A percentile compares a stretch with the other conserved stretches of the same genome.
These are phyloP conservation scores for Darevskia nairensis DNA, from an alignment of 2,797 vertebrate species.

Conservation along the genomic window DNA sequence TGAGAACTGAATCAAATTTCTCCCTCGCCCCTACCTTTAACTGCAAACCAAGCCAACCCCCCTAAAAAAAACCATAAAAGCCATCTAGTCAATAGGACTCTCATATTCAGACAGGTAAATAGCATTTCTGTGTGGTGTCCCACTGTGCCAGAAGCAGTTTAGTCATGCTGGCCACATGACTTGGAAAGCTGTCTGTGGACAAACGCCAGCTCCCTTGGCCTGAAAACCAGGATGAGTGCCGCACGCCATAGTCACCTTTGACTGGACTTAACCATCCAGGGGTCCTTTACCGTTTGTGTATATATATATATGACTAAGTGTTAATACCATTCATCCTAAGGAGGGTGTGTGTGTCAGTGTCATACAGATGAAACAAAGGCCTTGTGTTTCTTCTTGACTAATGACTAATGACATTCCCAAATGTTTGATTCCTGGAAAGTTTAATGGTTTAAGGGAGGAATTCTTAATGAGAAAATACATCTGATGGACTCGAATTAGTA, in stretches of 20 bases:
- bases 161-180: too few species aligned
- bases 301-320: neutral
- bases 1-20: too few species aligned
- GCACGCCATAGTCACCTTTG: too few species aligned
- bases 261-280: too few species aligned
- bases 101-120: neutral
- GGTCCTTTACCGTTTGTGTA: too few species aligned
- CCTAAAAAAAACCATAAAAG: neutral
- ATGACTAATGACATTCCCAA: neutral
- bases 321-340: neutral
- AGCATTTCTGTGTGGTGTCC: too few species aligned
- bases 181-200: too few species aligned
- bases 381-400: neutral
- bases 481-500: neutral
- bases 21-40: neutral
- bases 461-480: neutral
- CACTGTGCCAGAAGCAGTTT: too few species aligned
- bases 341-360: too few species aligned
- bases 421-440: slow-evolving; percentile 4
- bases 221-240: too few species aligned
- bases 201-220: too few species aligned
- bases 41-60: too few species aligned
- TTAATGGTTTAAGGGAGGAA: slow-evolving; percentile 19
- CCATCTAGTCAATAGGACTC: neutral
- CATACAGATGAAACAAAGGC: neutral